A percentile compares a stretch with the other conserved stretches of the same genome.
These are phyloP conservation scores for Itoplectis maculator DNA, from an alignment of 2,888 invertebrate species.

Conservation along the genomic window DNA sequence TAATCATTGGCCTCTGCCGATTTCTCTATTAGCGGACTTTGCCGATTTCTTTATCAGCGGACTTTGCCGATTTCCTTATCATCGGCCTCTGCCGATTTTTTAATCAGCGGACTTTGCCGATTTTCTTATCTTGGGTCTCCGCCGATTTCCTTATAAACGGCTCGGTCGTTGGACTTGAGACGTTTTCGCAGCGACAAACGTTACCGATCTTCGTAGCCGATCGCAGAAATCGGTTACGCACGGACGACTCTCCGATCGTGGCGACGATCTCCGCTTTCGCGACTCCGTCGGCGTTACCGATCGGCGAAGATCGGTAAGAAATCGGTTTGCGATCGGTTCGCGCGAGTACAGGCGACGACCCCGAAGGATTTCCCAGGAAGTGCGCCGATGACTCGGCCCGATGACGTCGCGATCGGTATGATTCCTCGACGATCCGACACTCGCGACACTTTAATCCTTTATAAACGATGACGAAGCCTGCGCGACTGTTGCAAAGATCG, in stretches of 20 bases:
- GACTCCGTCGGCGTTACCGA: constrained; percentile 41
- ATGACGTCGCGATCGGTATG: constrained; percentile 43
- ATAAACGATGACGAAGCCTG: too few species aligned
- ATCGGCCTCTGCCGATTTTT: too few species aligned
- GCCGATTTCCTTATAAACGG: constrained; percentile 9
- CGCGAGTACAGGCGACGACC: constrained; percentile 49
- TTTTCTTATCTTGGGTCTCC: constrained; percentile 2
- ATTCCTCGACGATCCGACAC: constrained; percentile 1
- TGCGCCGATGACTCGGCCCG: constrained; percentile 50
- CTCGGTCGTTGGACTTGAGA: too few species aligned
- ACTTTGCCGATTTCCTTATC: too few species aligned
- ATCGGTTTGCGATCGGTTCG: constrained; percentile 19
- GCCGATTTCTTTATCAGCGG: too few species aligned
- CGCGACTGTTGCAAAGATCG: too few species aligned
- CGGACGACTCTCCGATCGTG: constrained; percentile 52
- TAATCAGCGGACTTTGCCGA: too few species aligned
- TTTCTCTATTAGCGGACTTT: too few species aligned
- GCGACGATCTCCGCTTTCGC: constrained; percentile 23
- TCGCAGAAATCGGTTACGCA: constrained; percentile 65
- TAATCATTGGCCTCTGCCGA: too few species aligned
- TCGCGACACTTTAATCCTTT: constrained; percentile 10
- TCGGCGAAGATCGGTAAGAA: constrained; percentile 25
- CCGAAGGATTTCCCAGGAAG: constrained; percentile 25
- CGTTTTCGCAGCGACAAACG: too few species aligned
- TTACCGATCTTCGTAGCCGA: constrained; percentile 1